A percentile compares a stretch with the other conserved stretches of the same genome.
These are phyloP conservation scores for Meloidogyne chitwoodi DNA, from an alignment of 1,140 invertebrate genomes.

Conservation along the genomic window DNA sequence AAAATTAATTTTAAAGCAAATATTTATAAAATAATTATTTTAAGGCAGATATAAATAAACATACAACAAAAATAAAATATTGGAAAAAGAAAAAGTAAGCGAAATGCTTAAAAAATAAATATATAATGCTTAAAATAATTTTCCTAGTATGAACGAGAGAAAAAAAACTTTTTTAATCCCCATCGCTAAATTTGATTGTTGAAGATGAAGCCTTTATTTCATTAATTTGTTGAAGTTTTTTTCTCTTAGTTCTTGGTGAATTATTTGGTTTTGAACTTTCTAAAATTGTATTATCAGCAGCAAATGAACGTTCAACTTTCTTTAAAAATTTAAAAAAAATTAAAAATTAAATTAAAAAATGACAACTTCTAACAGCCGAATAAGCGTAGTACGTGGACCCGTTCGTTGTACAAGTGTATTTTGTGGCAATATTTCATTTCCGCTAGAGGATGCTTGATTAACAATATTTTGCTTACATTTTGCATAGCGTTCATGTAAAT, in stretches of 20 bases:
- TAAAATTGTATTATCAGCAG: neutral
- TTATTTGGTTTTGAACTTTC: neutral
- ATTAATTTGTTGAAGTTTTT: neutral
- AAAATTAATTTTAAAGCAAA: too few relatives aligned
- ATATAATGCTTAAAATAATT: too few relatives aligned
- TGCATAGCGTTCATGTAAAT: slow-evolving; percentile 8
- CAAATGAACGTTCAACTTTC: neutral
- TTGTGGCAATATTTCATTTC: neutral
- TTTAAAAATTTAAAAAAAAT: neutral
- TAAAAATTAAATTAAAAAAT: too few relatives aligned
- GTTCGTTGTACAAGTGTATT: neutral
- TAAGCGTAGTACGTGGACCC: neutral
- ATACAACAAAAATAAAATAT: too few relatives aligned
- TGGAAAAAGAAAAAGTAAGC: too few relatives aligned
- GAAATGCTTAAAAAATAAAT: too few relatives aligned
- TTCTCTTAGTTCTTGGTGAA: neutral
- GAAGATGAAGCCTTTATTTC: neutral
- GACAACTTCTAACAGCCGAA: neutral
- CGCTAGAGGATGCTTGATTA: neutral
- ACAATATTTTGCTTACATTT: neutral
- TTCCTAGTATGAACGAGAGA: too few relatives aligned
- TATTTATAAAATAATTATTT: too few relatives aligned
- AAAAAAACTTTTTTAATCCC: too few relatives aligned
- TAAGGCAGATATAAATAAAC: too few relatives aligned
- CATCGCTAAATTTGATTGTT: neutral